Percentiles rank a stretch among this genome's conserved stretches.
These are phyloP conservation scores for Lobophora halterata DNA, from an alignment of 2,888 invertebrate genomes.

Conservation along the genomic window DNA sequence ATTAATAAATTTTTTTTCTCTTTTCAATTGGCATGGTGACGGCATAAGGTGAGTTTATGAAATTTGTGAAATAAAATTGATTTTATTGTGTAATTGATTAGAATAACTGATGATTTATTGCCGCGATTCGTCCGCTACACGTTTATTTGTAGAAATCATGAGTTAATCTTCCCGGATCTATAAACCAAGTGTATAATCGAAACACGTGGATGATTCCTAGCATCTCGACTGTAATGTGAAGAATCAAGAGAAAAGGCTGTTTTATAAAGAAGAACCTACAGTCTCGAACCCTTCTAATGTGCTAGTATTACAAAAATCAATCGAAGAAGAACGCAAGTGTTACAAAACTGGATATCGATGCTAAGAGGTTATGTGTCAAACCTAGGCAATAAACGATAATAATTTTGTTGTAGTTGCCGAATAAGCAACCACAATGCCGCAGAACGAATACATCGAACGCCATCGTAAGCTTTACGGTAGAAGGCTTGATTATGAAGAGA, in stretches of 20 bases:
- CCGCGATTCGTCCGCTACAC: slow-evolving; percentile 4
- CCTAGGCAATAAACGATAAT: slow-evolving; percentile 37
- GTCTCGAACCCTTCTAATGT: neutral
- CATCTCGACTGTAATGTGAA: slow-evolving; percentile 13
- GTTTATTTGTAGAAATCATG: neutral
- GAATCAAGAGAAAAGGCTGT: slow-evolving; percentile 9
- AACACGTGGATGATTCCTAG: slow-evolving; percentile 29
- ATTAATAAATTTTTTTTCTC: slow-evolving; percentile 44
- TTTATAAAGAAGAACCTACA: slow-evolving; percentile 4
- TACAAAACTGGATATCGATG: too few relatives aligned
- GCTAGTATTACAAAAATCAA: neutral
- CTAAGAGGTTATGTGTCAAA: slow-evolving; percentile 47
- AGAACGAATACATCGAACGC: slow-evolving; percentile 99
- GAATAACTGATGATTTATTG: slow-evolving; percentile 12
- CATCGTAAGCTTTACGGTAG: slow-evolving; percentile 98
- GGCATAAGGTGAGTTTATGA: slow-evolving; percentile 70
- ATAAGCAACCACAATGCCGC: slow-evolving; percentile 90
- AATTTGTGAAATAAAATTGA: slow-evolving; percentile 44
- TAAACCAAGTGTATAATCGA: slow-evolving; percentile 15
- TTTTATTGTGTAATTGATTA: slow-evolving; percentile 37
- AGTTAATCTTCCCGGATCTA: slow-evolving; percentile 1
- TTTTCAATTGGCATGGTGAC: slow-evolving; percentile 79
- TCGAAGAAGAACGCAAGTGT: neutral
- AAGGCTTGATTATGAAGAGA: slow-evolving; percentile 98
- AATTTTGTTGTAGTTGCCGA: slow-evolving; percentile 80